phyloP scores from a whole-genome alignment of 2,113 vertebrate genomes.

The Anoplopoma fimbria region DNA sequence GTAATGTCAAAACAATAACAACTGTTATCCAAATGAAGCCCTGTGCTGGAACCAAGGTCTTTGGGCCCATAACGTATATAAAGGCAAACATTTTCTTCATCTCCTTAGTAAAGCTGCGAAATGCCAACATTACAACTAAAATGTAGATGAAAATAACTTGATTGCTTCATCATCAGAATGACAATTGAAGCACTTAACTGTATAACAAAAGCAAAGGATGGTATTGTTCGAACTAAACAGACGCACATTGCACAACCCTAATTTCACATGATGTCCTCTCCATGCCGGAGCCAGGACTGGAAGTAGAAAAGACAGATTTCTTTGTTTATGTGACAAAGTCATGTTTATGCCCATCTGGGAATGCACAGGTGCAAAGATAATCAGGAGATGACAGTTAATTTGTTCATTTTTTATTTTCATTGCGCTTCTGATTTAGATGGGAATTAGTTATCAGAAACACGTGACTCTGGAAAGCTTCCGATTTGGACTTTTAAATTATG shows the following conservation, averaged over 20 bases:
- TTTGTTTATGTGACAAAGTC: constrained; percentile 31
- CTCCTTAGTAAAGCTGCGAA: neutral
- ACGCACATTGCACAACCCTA: constrained; percentile 22
- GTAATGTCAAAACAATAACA: neutral
- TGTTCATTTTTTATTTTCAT: neutral
- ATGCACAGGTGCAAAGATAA: constrained; percentile 17
- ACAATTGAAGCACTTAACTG: neutral
- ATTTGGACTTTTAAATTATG: neutral
- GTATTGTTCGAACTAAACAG: constrained; percentile 40
- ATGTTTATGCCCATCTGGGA: constrained; percentile 18
- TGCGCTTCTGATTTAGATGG: neutral
- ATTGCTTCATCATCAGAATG: neutral
- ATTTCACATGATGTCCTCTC: constrained; percentile 34
- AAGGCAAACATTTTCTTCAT: neutral
- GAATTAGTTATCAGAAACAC: neutral
- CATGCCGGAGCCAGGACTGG: constrained; percentile 1
- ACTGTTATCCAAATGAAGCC: neutral
- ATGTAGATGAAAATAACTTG: neutral
- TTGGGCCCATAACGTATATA: neutral
- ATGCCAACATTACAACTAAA: neutral
- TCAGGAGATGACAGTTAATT: neutral
- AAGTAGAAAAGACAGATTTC: constrained; percentile 30
- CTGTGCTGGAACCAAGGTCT: neutral
- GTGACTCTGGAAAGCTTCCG: neutral
- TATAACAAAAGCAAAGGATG: constrained; percentile 33